Conservation (phyloP, 2,113 vertebrate species). For the Ptychochromis oligacanthus region DNA sequence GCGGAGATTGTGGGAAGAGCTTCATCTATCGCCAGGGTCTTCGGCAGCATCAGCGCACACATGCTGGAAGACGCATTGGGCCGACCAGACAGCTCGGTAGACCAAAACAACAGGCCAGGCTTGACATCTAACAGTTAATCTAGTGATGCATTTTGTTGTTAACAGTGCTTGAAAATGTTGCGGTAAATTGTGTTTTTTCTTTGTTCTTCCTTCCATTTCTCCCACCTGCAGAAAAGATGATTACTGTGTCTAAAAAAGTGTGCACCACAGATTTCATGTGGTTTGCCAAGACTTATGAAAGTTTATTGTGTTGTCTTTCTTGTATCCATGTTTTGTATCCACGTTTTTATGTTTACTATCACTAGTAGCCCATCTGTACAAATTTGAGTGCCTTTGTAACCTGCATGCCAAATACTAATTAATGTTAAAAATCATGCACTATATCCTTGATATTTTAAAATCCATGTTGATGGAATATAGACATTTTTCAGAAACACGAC, state of each 20-base stretch:
- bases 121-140: conserved; percentile 45
- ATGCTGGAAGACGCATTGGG: conserved; percentile 64
- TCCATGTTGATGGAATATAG: conserved; percentile 58
- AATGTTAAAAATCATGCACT: conserved; percentile 55
- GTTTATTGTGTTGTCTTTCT: conserved; percentile 38
- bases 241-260: conserved; percentile 24
- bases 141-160: neutral
- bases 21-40: conserved; percentile 74
- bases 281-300: conserved; percentile 20
- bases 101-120: conserved; percentile 60
- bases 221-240: neutral
- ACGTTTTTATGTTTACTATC: conserved; percentile 42
- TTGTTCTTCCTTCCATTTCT: conserved; percentile 23
- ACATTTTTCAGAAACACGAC: conserved; percentile 48
- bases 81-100: conserved; percentile 70
- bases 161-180: conserved; percentile 22
- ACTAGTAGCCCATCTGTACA: conserved; percentile 55
- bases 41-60: conserved; percentile 71
- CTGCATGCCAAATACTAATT: conserved; percentile 71
- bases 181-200: conserved; percentile 31
- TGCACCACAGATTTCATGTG: conserved; percentile 9
- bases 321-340: conserved; percentile 34
- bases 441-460: conserved; percentile 60
- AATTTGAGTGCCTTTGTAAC: conserved; percentile 73
- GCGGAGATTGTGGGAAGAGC: conserved; percentile 69